Evolutionary conservation across 2,888 invertebrate species (phyloP).

Genomic region (Dynastes tityus): DNA sequence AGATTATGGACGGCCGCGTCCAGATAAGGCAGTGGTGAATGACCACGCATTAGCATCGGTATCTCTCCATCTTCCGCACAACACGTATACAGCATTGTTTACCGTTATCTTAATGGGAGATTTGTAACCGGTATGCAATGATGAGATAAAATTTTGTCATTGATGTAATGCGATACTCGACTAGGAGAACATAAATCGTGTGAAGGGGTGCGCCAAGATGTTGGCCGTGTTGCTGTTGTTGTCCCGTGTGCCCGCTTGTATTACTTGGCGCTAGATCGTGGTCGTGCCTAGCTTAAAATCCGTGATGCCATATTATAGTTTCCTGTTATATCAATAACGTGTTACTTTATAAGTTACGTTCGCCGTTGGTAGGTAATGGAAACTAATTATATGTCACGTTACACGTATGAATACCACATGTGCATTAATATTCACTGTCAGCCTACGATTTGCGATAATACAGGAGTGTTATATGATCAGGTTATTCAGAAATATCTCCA

Average conservation of each 20-base stretch:
- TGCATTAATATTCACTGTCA: conserved; percentile 23
- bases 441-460: conserved; percentile 6
- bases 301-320: conserved; percentile 21
- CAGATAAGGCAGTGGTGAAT: conserved; percentile 33
- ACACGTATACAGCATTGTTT: conserved; percentile 30
- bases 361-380: conserved; percentile 25
- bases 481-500: too few species aligned
- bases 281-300: conserved; percentile 7
- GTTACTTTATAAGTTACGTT: conserved; percentile 1
- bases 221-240: background rate
- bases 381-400: conserved; percentile 25
- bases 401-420: background rate
- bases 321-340: conserved; percentile 29
- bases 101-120: conserved; percentile 46
- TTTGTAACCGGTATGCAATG: conserved; percentile 45
- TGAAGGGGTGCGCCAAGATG: conserved; percentile 17
- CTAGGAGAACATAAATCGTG: conserved; percentile 26
- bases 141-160: conserved; percentile 41
- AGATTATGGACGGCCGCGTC: background rate
- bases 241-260: background rate
- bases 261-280: background rate
- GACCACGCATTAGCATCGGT: conserved; percentile 42
- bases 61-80: conserved; percentile 7
- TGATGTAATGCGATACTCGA: conserved; percentile 37
- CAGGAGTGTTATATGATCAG: background rate